Conservation (phyloP, 2,797 vertebrate genomes). For the Danio kyathit region DNA sequence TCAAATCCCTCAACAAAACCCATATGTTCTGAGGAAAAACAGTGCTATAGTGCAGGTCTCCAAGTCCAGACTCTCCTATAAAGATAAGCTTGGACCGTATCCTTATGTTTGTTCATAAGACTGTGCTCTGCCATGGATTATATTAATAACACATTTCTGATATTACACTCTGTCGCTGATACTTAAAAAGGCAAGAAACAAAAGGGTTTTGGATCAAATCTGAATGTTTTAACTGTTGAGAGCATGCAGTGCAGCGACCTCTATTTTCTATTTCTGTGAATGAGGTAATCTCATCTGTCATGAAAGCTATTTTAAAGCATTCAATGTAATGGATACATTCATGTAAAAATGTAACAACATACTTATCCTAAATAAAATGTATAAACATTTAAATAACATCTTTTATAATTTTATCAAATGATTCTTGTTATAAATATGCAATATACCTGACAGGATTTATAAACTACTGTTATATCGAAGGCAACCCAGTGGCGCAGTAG, state of each 20-base stretch:
- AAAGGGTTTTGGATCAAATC: slow-evolving; percentile 8
- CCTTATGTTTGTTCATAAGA: slow-evolving; percentile 4
- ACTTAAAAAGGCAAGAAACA: slow-evolving; percentile 22
- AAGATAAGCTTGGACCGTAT: slow-evolving; percentile 27
- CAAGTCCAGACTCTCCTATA: slow-evolving; percentile 11
- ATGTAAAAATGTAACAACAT: too few species aligned
- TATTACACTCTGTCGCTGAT: background rate
- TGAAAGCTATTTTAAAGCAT: slow-evolving; percentile 20
- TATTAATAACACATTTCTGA: slow-evolving; percentile 37
- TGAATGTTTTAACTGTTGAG: slow-evolving; percentile 4
- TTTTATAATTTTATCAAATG: too few species aligned
- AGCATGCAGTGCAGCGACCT: background rate
- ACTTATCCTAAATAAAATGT: too few species aligned
- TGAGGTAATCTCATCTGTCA: slow-evolving; percentile 45
- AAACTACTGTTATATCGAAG: too few species aligned
- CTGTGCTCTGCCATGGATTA: slow-evolving; percentile 13
- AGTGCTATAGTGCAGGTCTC: background rate
- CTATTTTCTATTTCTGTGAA: slow-evolving; percentile 45
- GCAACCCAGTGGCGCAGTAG: too few species aligned
- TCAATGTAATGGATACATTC: too few species aligned
- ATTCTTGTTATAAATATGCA: too few species aligned
- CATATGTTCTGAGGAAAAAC: slow-evolving; percentile 6
- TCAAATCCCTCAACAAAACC: background rate
- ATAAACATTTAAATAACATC: too few species aligned
- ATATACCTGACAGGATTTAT: too few species aligned